Evolutionary conservation across 2,113 vertebrate genomes (phyloP).

Genomic region (Pica pica): DNA sequence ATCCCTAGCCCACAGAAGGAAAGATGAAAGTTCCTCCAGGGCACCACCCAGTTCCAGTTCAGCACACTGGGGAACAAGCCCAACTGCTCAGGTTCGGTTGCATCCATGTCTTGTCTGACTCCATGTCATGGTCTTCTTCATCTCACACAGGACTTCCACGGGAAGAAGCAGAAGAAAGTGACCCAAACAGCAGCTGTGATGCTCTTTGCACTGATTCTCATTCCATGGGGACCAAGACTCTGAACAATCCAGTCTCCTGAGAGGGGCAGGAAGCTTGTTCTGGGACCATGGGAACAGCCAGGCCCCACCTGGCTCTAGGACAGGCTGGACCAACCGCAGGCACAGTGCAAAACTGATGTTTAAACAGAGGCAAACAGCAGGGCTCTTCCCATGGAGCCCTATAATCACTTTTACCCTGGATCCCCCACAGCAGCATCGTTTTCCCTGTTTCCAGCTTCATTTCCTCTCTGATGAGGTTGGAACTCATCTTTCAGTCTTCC

Average conservation of each 20-base stretch:
- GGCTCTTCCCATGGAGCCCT: not conserved
- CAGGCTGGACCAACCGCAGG: not conserved
- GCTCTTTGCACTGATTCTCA: not conserved
- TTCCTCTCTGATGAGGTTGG: not conserved
- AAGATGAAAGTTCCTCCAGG: not conserved
- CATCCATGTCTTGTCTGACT: not conserved
- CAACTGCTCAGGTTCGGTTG: not conserved
- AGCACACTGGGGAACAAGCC: not conserved
- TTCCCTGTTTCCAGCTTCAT: not conserved
- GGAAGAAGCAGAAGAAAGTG: not conserved
- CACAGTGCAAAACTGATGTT: not conserved
- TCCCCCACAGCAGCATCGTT: not conserved
- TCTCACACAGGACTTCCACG: not conserved
- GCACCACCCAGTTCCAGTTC: not conserved
- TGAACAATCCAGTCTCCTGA: not conserved
- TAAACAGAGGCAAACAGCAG: not conserved
- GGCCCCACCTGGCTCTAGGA: not conserved
- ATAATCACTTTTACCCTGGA: fast-evolving
- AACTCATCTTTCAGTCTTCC: not conserved
- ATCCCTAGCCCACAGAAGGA: not conserved
- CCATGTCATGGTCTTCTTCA: not conserved
- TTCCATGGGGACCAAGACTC: not conserved
- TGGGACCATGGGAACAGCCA: not conserved
- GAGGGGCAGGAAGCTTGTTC: not conserved
- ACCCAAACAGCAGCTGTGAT: fast-evolving